These are phyloP conservation scores for Phasianus colchicus DNA, from an alignment of 2,113 vertebrate species.

Conservation along the genomic window DNA sequence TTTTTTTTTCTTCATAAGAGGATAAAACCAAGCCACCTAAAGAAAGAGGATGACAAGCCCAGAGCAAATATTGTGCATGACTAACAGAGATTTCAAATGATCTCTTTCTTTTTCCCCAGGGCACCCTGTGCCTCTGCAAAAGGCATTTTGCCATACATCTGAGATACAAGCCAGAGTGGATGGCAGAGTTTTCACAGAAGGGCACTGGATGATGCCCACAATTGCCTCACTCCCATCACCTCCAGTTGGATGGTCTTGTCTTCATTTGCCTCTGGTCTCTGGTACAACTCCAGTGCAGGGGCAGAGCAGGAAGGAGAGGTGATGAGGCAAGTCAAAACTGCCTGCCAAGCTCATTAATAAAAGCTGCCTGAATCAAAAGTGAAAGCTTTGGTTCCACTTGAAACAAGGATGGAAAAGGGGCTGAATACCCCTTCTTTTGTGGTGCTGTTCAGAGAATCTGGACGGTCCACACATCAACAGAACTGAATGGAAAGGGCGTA, in stretches of 20 bases:
- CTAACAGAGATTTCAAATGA: background rate
- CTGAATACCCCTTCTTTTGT: background rate
- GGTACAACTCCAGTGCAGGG: background rate
- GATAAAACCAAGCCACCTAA: background rate
- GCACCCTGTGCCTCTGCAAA: background rate
- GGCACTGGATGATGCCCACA: background rate
- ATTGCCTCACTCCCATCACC: accelerated
- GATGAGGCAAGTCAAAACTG: background rate
- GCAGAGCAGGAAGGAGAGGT: background rate
- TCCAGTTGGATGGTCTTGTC: background rate
- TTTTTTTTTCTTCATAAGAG: background rate
- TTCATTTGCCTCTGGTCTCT: background rate
- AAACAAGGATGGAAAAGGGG: background rate
- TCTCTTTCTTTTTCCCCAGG: background rate
- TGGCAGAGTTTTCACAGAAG: background rate
- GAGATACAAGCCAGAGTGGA: background rate
- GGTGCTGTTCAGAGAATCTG: background rate
- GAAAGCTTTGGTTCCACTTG: background rate
- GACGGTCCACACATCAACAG: background rate
- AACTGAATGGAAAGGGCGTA: background rate
- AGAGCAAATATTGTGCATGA: background rate
- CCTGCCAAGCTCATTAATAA: background rate
- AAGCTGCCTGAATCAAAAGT: background rate
- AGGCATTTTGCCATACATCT: background rate
- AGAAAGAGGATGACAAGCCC: background rate